Evolutionary conservation across 2,888 invertebrate genomes (phyloP).

Genomic region (Nephrotoma appendiculata): DNA sequence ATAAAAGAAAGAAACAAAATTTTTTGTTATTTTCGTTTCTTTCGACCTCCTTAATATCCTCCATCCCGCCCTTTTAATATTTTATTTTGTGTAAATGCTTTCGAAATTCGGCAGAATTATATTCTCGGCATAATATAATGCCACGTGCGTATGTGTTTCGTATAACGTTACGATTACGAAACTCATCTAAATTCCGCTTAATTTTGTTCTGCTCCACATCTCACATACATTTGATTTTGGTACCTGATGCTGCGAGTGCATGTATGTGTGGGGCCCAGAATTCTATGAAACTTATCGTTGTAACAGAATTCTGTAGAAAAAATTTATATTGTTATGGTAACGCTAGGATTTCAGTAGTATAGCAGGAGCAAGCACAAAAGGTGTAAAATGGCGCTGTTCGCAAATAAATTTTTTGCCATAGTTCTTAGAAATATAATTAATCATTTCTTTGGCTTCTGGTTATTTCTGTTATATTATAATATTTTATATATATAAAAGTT

Average conservation of each 20-base stretch:
- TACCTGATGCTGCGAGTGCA: background rate
- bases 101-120: background rate
- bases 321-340: background rate
- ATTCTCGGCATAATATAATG: background rate
- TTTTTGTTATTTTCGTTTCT: background rate
- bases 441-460: background rate
- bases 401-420: background rate
- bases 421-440: background rate
- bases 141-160: background rate
- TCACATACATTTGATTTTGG: background rate
- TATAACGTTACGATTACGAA: background rate
- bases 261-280: background rate
- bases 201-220: background rate
- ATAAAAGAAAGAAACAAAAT: background rate
- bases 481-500: no score
- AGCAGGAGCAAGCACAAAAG: background rate
- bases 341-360: background rate
- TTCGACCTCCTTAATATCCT: background rate
- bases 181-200: background rate
- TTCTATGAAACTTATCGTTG: background rate
- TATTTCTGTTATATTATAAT: background rate
- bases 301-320: background rate
- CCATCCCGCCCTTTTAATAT: background rate
- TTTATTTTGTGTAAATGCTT: background rate
- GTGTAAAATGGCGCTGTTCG: background rate